Base-by-base conservation (phyloP, 2,888 invertebrate genomes). In the Neoitamus cyanurus region DNA sequence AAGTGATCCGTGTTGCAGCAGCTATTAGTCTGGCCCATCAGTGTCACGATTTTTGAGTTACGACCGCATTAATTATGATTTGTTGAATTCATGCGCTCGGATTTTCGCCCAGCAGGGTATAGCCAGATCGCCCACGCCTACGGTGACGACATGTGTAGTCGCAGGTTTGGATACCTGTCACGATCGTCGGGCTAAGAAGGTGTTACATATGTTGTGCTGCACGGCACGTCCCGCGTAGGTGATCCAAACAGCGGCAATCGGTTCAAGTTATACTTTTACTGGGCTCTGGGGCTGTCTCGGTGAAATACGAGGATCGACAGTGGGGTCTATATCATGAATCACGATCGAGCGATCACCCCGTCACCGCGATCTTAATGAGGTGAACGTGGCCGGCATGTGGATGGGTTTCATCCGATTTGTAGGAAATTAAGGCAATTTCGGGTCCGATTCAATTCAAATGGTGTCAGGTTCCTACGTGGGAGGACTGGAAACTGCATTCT, bases 41-140 rank as follows among this genome's bases (percentile, higher is more conserved):
- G 15, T 73, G 73, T 73, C 73, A 73, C 73, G 11, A 13, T 73
- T 31, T 31, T 36, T 36, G 73, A 73, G 9, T 73, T 73, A 73
- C 20, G 73, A 37, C 15, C n/a, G 36, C 9, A 73, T 73, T 31
- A 73, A 73, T 34, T 73, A 73, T 73, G 73, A 73, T 73, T 73
- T 73, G 30, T 73, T 73, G 73, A 11, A 58, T 7, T 15, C 58
- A 25, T 58, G 25, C 58, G 58, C 15, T 58, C 20, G 25, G 9
- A 11, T 15, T 58, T 58, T 58, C 58, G 25, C 25, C 25, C 58
- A 58, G 20, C 58, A 58, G 58, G 20, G 58, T 20, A 58, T 3
- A 36, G 15, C 36, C 0, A 11, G 73, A 73, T 73, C 73, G 73
- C 73, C 73, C 36, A 73, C 73, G 36, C 73, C 73, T 73, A 73